Base-by-base conservation (phyloP, 2,888 invertebrate genomes). In the Drosophila antonietae region DNA sequence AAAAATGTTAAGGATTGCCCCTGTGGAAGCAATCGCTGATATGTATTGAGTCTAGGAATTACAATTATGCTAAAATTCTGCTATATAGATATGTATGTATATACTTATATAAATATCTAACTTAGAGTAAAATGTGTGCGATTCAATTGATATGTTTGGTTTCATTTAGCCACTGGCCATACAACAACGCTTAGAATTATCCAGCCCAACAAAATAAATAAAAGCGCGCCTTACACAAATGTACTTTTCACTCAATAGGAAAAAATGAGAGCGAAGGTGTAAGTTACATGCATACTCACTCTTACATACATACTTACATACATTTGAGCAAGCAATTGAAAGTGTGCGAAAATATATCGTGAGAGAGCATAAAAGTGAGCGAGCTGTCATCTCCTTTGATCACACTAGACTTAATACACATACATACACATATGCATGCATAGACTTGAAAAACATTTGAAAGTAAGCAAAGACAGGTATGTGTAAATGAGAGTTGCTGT, bases 21-120 rank as follows among this genome's bases (percentile, higher is more conserved):
- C 70, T 33, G 65, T 33, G 41, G 28, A 58, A 61, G 51, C 60
- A 49, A 61, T 37, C 65, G 61, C 75, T 87, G 89, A 84, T 89
- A 89, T 84, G 85, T 84, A 60, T 82, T 80, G 28, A 3, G 31
- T 53, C 53, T 59, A 68, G 20, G 46, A 58, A 46, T 53, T 51
- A 44, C n/a, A 53, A 75, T 46, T 72, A 53, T 60, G 55, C 68
- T 68, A 72, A 72, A 68, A 59, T 70, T 69, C 53, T 28, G 28
- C 72, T 75, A 71, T 28, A 41, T 37, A 23, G 43, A 35, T 37
- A 41, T 10, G 10, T 37, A 39, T 51, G 28, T 43, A 23, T 51
- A 44, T 43, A 39, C n/a, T 28, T 55, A 41, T 15, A 65, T 52
- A 74, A 63, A 35, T 70, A 46, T 47, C 44, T 44, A 41, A 20